Conservation (phyloP, 2,797 vertebrate species). For the Tarsius wallacei region DNA sequence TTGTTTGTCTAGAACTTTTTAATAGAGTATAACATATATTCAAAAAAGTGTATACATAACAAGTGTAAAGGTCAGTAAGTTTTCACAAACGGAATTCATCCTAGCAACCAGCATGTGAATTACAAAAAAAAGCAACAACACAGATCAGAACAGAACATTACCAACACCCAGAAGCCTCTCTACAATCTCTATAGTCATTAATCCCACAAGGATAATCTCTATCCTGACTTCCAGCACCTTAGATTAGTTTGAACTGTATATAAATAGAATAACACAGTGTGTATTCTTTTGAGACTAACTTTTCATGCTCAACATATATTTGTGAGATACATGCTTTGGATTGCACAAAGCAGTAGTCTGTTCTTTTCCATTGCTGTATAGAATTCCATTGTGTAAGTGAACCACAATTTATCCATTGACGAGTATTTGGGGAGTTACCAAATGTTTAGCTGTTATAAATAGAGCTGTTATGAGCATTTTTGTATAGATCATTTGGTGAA, state of each 20-base stretch:
- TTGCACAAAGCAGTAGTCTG: neutral
- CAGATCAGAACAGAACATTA: neutral
- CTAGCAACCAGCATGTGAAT: neutral
- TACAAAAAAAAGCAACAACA: neutral
- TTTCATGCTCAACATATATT: neutral
- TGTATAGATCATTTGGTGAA: neutral
- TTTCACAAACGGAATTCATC: constrained; percentile 40
- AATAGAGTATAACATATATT: neutral
- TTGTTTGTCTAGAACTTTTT: neutral
- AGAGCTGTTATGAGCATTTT: neutral
- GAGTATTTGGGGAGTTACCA: neutral
- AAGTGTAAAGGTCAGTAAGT: neutral
- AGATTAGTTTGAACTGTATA: neutral
- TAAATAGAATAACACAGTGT: neutral
- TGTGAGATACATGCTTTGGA: neutral
- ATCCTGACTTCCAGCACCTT: neutral
- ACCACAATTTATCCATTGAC: neutral
- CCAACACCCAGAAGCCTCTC: neutral
- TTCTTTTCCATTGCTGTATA: neutral
- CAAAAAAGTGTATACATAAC: neutral
- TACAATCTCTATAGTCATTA: neutral
- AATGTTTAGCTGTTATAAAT: neutral
- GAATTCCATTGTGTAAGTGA: constrained; percentile 41
- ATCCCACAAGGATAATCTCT: neutral
- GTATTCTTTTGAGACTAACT: neutral